Base-by-base conservation (phyloP, 2,113 vertebrate species). In the Ageneiosus marmoratus region DNA sequence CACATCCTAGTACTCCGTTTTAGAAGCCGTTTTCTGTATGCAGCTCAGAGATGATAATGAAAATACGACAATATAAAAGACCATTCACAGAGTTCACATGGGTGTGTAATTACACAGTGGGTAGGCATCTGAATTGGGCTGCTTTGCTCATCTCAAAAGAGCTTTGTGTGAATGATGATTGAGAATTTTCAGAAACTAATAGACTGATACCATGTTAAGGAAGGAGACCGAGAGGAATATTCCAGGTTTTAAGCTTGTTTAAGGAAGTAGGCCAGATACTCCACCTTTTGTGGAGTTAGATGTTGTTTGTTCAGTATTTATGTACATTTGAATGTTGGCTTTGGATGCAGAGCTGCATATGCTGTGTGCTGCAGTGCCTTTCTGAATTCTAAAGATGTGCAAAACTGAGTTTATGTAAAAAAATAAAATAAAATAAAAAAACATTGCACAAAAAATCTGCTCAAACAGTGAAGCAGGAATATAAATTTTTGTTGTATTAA, bases 161-260 rank as follows among this genome's bases (percentile, higher is more conserved):
- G 58, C 11, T 62, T 81, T 50, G 48, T 53, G 12, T 87, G 44
- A 67, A 69, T 84, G 22, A 58, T 37, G 78, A 51, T 85, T 24
- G 12, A 81, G 34, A 70, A 32, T 77, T 63, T 80, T 63, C 34
- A 50, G 24, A 50, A 34, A 34, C 18, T 73, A 56, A 53, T 67
- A 76, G 24, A 44, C 29, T 53, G 82, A 37, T 55, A 69, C 13
- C n/a, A 3, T 27, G 24, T 69, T 51, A n/a, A 58, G 15, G n/a
- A 46, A 50, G 27, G 1, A 3, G 12, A 32, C 8, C 55, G 34
- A 60, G 58, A 70, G 44, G 41, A 74, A 67, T 62, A 55, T 80
- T 69, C 22, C 7, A 69, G 12, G 55, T 10, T 13, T 24, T 44
- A 50, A 41, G 29, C 5, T n/a, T 37, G 27, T 80, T 24, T 67